A percentile compares a stretch with the other conserved stretches of the same genome.
phyloP scores from a whole-genome alignment of 2,113 vertebrate species.

The Petaurus breviceps region DNA sequence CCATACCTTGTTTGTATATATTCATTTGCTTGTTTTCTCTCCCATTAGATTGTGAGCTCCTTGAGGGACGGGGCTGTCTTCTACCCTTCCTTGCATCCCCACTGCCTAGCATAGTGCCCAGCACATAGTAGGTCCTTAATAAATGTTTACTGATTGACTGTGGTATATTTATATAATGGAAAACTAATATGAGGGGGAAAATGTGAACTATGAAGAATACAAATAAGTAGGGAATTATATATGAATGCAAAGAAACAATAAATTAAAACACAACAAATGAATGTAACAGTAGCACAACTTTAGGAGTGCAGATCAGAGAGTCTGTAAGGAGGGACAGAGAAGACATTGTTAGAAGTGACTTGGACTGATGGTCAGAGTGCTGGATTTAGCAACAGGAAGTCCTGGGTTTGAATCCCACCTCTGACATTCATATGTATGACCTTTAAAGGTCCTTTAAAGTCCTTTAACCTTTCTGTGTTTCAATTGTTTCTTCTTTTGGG shows the following conservation, averaged over 20 bases:
- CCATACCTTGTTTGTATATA: neutral
- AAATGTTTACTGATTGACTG: neutral
- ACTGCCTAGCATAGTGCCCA: neutral
- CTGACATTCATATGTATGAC: neutral
- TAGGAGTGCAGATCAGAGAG: neutral
- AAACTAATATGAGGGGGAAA: neutral
- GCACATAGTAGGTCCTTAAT: neutral
- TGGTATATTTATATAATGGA: neutral
- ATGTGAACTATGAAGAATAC: neutral
- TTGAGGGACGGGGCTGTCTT: neutral
- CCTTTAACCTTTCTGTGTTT: neutral
- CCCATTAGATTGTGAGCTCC: neutral
- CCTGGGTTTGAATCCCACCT: neutral
- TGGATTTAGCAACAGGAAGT: neutral
- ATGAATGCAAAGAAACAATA: neutral
- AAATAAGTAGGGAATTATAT: neutral
- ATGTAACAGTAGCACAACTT: neutral
- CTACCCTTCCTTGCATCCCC: neutral
- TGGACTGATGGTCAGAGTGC: neutral
- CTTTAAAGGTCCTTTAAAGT: neutral
- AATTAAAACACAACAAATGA: neutral
- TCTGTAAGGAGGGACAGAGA: neutral
- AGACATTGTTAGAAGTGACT: neutral
- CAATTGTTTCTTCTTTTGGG: too few relatives aligned
- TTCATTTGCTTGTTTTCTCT: neutral